phyloP scores from a whole-genome alignment of 1,140 invertebrate genomes.

The Ceratina japonica region DNA sequence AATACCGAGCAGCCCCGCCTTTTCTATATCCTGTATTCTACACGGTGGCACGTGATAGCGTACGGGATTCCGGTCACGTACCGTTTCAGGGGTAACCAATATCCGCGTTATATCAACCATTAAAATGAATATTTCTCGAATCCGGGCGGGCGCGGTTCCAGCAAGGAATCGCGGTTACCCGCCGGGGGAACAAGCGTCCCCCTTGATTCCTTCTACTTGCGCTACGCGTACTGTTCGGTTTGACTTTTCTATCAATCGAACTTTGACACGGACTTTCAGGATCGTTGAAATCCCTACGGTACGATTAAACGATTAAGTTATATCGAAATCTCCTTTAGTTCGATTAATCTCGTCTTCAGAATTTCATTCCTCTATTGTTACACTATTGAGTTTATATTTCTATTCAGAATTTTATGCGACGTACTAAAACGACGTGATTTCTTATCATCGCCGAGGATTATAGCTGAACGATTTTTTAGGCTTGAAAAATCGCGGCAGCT shows the following conservation, averaged over 20 bases:
- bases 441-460: background rate
- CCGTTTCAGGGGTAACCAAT: constrained; percentile 66
- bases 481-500: background rate
- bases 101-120: constrained; percentile 69
- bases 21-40: constrained; percentile 44
- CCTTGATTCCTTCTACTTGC: constrained; percentile 16
- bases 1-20: constrained; percentile 15
- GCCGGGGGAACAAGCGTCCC: constrained; percentile 12
- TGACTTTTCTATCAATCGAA: background rate
- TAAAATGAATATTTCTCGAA: constrained; percentile 72
- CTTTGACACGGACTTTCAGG: too few relatives aligned
- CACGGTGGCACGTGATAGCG: constrained; percentile 34
- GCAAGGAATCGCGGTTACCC: background rate
- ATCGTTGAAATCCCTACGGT: too few relatives aligned
- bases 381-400: too few relatives aligned
- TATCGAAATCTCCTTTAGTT: too few relatives aligned
- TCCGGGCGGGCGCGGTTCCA: constrained; percentile 33
- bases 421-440: too few relatives aligned
- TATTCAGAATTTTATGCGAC: too few relatives aligned
- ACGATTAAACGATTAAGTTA: too few relatives aligned
- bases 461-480: constrained; percentile 11
- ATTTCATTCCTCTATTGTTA: too few relatives aligned
- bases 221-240: background rate
- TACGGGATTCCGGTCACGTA: constrained; percentile 63
- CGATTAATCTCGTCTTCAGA: too few relatives aligned